Conservation (phyloP, 2,888 invertebrate genomes). For the Chloroclystis v-ata region DNA sequence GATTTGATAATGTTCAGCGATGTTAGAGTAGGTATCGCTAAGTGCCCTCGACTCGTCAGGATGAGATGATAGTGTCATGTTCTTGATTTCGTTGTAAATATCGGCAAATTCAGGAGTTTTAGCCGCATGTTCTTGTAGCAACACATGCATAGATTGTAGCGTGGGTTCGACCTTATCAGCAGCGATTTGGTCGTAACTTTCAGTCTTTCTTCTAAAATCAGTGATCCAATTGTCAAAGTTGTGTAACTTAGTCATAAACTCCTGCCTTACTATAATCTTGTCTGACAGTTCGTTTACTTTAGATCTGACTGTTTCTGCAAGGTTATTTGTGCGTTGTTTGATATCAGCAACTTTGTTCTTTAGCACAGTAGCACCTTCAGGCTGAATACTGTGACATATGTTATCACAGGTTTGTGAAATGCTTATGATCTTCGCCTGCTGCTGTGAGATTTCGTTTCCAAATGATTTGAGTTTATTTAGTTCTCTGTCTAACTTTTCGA, state of each 20-base stretch:
- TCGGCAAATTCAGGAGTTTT: slow-evolving; percentile 87
- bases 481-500: slow-evolving; percentile 86
- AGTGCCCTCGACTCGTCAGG: slow-evolving; percentile 85
- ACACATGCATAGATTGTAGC: slow-evolving; percentile 86
- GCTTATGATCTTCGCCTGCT: slow-evolving; percentile 88
- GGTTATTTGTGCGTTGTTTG: slow-evolving; percentile 84
- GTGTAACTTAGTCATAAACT: slow-evolving; percentile 87
- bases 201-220: slow-evolving; percentile 82
- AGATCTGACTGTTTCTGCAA: slow-evolving; percentile 86
- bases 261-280: slow-evolving; percentile 88
- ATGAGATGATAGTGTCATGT: slow-evolving; percentile 82
- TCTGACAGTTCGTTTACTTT: slow-evolving; percentile 90
- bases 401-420: slow-evolving; percentile 89
- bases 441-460: slow-evolving; percentile 90
- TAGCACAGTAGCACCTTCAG: slow-evolving; percentile 85
- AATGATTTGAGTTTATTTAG: slow-evolving; percentile 86
- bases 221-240: slow-evolving; percentile 90
- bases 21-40: slow-evolving; percentile 85
- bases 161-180: slow-evolving; percentile 89
- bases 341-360: slow-evolving; percentile 85
- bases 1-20: slow-evolving; percentile 87
- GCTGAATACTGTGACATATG: slow-evolving; percentile 85
- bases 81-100: slow-evolving; percentile 90
- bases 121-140: slow-evolving; percentile 90
- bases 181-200: slow-evolving; percentile 88